phyloP scores from a whole-genome alignment of 2,113 vertebrate species.

The Accipiter virgatus region DNA sequence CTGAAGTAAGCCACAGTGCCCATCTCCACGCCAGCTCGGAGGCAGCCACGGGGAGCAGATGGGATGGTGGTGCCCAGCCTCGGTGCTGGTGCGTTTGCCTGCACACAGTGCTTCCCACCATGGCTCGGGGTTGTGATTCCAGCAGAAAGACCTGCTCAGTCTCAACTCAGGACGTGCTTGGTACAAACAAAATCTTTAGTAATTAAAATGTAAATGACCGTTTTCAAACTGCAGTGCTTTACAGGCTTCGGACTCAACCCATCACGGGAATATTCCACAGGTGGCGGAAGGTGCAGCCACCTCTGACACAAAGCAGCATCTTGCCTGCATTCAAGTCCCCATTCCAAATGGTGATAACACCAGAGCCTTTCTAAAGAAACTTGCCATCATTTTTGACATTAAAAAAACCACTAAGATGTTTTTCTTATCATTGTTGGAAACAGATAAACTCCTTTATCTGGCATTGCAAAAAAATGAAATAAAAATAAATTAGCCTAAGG shows the following conservation, averaged over 20 bases:
- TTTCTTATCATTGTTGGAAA: not conserved
- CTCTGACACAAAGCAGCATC: not conserved
- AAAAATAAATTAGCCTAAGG: not conserved
- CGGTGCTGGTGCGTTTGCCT: not conserved
- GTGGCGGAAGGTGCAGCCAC: not conserved
- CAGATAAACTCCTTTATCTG: not conserved
- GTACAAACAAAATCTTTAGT: not conserved
- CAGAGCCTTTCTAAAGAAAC: not conserved
- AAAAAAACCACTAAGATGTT: not conserved
- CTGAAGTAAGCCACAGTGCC: not conserved
- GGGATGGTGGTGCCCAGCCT: not conserved
- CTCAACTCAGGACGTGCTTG: fast-evolving
- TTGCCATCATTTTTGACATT: not conserved
- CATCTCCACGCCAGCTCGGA: not conserved
- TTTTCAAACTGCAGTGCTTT: not conserved
- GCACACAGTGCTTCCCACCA: fast-evolving
- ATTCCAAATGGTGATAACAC: not conserved
- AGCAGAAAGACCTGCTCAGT: not conserved
- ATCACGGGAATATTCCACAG: not conserved
- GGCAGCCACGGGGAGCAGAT: not conserved
- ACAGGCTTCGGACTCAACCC: not conserved
- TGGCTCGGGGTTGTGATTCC: fast-evolving
- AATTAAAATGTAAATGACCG: not conserved
- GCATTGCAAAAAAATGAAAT: not conserved
- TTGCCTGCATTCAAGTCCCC: not conserved